These are phyloP conservation scores for Nymphalis urticae DNA, from an alignment of 2,888 invertebrate genomes.

Conservation along the genomic window DNA sequence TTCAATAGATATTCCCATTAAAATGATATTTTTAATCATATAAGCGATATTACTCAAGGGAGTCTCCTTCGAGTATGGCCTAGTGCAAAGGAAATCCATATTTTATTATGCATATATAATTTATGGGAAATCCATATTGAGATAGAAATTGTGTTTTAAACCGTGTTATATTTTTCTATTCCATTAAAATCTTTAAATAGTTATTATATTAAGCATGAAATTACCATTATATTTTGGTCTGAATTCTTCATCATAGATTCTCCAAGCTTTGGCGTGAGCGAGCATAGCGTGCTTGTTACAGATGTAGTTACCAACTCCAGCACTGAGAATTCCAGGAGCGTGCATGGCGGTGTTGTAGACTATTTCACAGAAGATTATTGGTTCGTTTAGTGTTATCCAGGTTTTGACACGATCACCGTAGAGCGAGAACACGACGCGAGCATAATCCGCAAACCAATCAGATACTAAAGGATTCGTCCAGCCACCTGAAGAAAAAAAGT, in stretches of 20 bases:
- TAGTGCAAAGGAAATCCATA: too few relatives aligned
- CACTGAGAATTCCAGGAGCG: not conserved
- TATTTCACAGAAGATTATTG: conserved; percentile 48
- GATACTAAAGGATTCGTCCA: conserved; percentile 84
- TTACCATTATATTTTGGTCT: conserved; percentile 42
- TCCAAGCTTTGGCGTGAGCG: conserved; percentile 85
- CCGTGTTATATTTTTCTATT: not conserved
- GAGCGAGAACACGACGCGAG: conserved; percentile 74
- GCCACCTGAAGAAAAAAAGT: conserved; percentile 71
- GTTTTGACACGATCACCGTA: conserved; percentile 82
- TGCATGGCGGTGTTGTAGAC: not conserved
- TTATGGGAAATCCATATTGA: too few relatives aligned
- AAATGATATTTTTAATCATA: too few relatives aligned
- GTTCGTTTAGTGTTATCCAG: conserved; percentile 88
- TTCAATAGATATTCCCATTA: too few relatives aligned
- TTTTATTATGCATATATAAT: too few relatives aligned
- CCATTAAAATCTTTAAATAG: not conserved
- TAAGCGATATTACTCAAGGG: too few relatives aligned
- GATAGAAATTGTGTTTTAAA: too few relatives aligned
- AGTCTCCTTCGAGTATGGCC: too few relatives aligned
- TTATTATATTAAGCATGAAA: not conserved
- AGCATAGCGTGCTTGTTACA: conserved; percentile 84
- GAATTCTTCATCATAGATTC: conserved; percentile 81
- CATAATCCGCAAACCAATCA: conserved; percentile 83
- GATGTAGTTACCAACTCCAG: conserved; percentile 57